Base-by-base conservation (phyloP, 2,888 invertebrate genomes). In the Hanleya hanleyi region DNA sequence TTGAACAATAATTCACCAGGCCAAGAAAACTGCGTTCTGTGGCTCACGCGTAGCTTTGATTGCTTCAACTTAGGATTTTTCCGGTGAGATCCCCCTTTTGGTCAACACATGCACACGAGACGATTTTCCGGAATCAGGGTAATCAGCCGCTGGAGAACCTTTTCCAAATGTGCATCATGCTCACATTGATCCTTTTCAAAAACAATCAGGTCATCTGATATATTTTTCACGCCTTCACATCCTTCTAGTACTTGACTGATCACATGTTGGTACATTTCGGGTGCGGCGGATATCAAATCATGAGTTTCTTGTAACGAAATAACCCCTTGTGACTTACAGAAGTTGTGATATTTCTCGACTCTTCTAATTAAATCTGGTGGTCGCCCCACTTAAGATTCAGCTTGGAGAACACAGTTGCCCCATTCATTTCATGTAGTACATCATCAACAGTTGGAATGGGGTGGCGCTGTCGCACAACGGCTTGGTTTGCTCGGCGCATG, bases 351-450 rank as follows among this genome's bases (percentile, higher is more conserved):
- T 41, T 41, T 41, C 41, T 41, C 41, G 9, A 18, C 18, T 41
- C 41, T 12, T 41, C 41, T 18, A 41, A 41, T 41, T 41, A n/a
- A 64, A 36, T 68, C 33, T 69, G 69, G 18, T 69, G 69, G n/a
- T 35, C 65, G 1, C 61, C 69, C 36, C 49, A 36, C 29, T 62
- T 62, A 12, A 69, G 22, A 29, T 69, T 49, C 1, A 66, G 5
- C 33, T 69, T 69, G 64, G 49, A 22, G 69, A 69, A 69, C 1
- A 33, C 41, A 35, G 62, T 69, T 29, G 49, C 38, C 49, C 69
- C 69, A 36, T 57, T 65, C 12, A 69, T 22, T 26, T 69, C 69
- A 65, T 33, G 36, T 22, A 33, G 29, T 1, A 64, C 36, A n/a
- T 69, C 69, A 37, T 69, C 69, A 29, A 67, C 18, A 12, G 41